Conservation (phyloP, 2,113 vertebrate genomes). For the Syrmaticus mikado region DNA sequence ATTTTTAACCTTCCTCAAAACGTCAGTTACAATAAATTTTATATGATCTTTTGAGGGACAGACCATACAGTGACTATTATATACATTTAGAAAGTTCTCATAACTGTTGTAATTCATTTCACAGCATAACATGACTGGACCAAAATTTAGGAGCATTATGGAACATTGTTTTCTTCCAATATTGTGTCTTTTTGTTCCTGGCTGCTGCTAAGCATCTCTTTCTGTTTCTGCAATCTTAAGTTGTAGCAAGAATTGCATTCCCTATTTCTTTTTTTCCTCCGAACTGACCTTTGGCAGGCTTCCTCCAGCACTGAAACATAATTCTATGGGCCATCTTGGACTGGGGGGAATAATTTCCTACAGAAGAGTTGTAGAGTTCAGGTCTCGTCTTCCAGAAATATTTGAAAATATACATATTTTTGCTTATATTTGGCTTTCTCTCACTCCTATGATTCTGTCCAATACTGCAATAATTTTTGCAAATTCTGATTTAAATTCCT, state of each 20-base stretch:
- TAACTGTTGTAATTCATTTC: background rate
- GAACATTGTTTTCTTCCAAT: constrained; percentile 28
- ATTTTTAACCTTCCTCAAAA: background rate
- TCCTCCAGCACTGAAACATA: background rate
- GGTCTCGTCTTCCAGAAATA: constrained; percentile 34
- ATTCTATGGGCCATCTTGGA: constrained; percentile 2
- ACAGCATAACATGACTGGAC: background rate
- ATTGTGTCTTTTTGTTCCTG: constrained; percentile 7
- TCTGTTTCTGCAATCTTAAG: constrained; percentile 63
- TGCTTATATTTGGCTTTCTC: constrained; percentile 9
- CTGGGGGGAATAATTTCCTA: constrained; percentile 21
- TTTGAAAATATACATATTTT: constrained; percentile 19
- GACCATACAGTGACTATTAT: background rate
- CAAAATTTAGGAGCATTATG: constrained; percentile 13
- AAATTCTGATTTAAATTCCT: constrained; percentile 60
- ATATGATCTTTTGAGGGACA: background rate
- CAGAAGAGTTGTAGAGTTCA: background rate
- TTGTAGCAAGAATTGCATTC: constrained; percentile 3
- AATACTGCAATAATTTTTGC: background rate
- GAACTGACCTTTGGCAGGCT: constrained; percentile 48
- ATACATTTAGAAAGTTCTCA: background rate
- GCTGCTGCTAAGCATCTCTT: constrained; percentile 6
- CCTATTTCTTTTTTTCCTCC: background rate
- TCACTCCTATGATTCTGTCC: background rate
- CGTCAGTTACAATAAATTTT: background rate